Evolutionary conservation across 2,797 vertebrate genomes (phyloP), one percentile per base, ranked within the genome.

Genomic region (Botia kubotai): DNA sequence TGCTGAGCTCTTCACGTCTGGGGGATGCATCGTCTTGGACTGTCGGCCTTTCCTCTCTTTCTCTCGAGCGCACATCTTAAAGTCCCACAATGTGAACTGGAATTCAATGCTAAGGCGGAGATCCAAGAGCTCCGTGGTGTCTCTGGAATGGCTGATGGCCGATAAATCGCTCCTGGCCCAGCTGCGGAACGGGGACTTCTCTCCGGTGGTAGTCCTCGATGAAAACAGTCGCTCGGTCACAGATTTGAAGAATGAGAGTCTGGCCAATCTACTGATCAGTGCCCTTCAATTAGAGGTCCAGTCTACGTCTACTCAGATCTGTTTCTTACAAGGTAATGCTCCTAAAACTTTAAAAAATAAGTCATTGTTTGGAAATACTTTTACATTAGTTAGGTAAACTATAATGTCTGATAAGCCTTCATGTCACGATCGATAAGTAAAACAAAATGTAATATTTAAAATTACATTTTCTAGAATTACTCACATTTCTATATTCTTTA

Each of bases 11-110:
- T 89, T 87, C 86, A 60, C 86, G 60, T 88, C 91, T 19, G 90
- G 87, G 0, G 89, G 91, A 1, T 92, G 90, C 0, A 90, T 95
- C 85, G 83, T 96, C 72, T 89, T 97, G 65, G 96, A 96, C 92
- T 97, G 96, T 83, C 93, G 96, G 52, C 94, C 96, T 2, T 96
- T 96, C 85, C 92, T 96, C 19, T 90, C 94, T 2, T 96, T 94
- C 81, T 95, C 94, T n/a, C 83, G 88, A 17, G 79, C 92, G 57
- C 96, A 95, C 88, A 91, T 96, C 39, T 82, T 83, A 46, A 87
- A 92, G 57, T 95, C 96, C 21, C 89, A 93, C 16, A 96, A 94
- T 0, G 94, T 96, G 14, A 94, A 95, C 87, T 96, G 95, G 95
- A 97, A 96, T 90, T 94, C 94, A 0, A 92, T 96, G 90, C 87